These are phyloP conservation scores for Diploptera punctata DNA, from an alignment of 2,888 invertebrate species.

Conservation along the genomic window DNA sequence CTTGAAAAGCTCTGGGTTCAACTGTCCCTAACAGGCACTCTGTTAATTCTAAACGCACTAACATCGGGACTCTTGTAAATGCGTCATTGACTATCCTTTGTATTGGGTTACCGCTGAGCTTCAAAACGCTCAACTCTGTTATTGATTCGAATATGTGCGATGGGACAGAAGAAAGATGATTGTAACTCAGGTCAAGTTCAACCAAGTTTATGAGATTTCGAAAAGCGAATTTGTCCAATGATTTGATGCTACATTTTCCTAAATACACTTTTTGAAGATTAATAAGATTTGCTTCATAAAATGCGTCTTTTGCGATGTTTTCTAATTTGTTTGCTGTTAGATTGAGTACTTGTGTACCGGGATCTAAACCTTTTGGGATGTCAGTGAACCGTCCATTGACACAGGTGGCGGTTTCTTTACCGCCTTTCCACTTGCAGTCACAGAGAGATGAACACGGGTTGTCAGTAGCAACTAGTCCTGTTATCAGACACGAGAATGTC, in stretches of 20 bases:
- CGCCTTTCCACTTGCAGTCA: constrained; percentile 89
- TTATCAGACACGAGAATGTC: constrained; percentile 46
- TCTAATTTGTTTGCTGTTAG: constrained; percentile 75
- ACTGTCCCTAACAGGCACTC: constrained; percentile 73
- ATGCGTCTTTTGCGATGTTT: constrained; percentile 72
- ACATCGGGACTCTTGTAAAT: constrained; percentile 64
- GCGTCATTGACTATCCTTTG: constrained; percentile 72
- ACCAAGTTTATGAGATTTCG: constrained; percentile 80
- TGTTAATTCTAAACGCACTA: constrained; percentile 75
- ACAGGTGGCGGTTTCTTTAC: constrained; percentile 85
- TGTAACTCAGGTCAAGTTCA: constrained; percentile 80
- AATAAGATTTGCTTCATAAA: constrained; percentile 74
- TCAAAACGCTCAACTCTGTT: constrained; percentile 75
- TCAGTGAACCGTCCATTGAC: constrained; percentile 75
- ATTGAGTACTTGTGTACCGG: constrained; percentile 79
- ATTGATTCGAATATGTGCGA: constrained; percentile 75
- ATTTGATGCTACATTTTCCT: constrained; percentile 71
- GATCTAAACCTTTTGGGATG: constrained; percentile 76
- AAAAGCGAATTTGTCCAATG: constrained; percentile 76
- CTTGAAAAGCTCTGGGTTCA: constrained; percentile 72
- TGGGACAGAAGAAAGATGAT: constrained; percentile 71
- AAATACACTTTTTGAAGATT: constrained; percentile 83
- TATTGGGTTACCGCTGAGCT: constrained; percentile 78
- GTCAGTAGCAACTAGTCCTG: constrained; percentile 61
- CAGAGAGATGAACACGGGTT: constrained; percentile 71